A percentile compares a stretch with the other conserved stretches of the same genome.
phyloP scores from a whole-genome alignment of 2,888 invertebrate genomes.

The Dastarcus helophoroides region DNA sequence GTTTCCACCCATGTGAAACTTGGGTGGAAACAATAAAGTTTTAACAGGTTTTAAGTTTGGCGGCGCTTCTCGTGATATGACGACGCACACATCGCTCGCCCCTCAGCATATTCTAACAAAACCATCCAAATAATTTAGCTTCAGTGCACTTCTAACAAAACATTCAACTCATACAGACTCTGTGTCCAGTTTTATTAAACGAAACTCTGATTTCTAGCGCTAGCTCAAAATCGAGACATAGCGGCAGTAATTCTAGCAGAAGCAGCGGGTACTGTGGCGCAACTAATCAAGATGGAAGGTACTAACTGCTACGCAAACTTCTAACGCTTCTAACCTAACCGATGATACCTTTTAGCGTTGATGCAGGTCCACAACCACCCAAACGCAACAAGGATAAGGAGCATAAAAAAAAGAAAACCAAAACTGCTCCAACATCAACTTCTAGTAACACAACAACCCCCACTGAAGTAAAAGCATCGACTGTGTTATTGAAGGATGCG shows the following conservation, averaged over 20 bases:
- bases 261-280: slow-evolving; percentile 73
- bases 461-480: neutral
- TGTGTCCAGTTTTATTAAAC: too few species aligned
- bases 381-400: slow-evolving; percentile 49
- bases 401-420: slow-evolving; percentile 48
- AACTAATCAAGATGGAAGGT: slow-evolving; percentile 38
- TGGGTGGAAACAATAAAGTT: too few species aligned
- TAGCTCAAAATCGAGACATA: slow-evolving; percentile 67
- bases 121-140: too few species aligned
- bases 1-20: too few species aligned
- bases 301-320: slow-evolving; percentile 8
- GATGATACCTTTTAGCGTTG: slow-evolving; percentile 22
- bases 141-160: too few species aligned
- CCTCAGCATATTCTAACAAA: too few species aligned
- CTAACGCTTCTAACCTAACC: slow-evolving; percentile 19
- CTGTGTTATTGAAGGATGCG: neutral
- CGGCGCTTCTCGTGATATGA: too few species aligned
- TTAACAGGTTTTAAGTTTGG: too few species aligned
- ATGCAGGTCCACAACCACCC: slow-evolving; percentile 36
- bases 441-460: neutral
- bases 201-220: slow-evolving; percentile 51
- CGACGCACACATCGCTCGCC: too few species aligned
- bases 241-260: slow-evolving; percentile 65
- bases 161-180: too few species aligned
- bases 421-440: slow-evolving; percentile 21